These are phyloP conservation scores for Dastarcus helophoroides DNA, from an alignment of 2,888 invertebrate genomes.

Conservation along the genomic window DNA sequence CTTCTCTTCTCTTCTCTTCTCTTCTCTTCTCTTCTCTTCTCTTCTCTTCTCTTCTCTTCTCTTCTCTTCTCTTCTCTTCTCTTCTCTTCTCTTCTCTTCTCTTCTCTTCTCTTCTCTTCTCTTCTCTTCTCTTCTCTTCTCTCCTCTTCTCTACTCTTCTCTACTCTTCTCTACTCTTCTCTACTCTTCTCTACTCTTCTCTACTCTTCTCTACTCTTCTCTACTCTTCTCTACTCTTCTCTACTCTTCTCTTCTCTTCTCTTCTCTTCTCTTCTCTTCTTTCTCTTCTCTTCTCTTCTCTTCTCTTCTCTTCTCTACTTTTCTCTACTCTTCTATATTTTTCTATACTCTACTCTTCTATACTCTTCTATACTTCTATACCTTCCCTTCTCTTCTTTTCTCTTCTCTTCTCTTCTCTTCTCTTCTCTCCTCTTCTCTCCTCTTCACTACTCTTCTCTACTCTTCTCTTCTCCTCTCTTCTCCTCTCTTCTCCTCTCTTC, in stretches of 20 bases:
- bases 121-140: neutral
- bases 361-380: too few relatives aligned
- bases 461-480: neutral
- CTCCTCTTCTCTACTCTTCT: neutral
- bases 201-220: too few relatives aligned
- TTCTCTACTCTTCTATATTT: too few relatives aligned
- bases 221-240: too few relatives aligned
- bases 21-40: neutral
- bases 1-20: neutral
- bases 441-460: neutral
- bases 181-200: neutral
- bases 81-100: neutral
- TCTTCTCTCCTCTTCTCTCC: slow-evolving; percentile 2
- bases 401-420: neutral
- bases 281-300: too few relatives aligned
- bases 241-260: too few relatives aligned
- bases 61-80: neutral
- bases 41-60: neutral
- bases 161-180: neutral
- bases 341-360: too few relatives aligned
- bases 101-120: slow-evolving; percentile 1
- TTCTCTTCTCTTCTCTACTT: too few relatives aligned
- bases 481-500: neutral
- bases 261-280: too few relatives aligned
- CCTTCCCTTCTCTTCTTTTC: too few relatives aligned